Base-by-base conservation (phyloP, 2,888 invertebrate genomes). In the Platypus cylindrus region DNA sequence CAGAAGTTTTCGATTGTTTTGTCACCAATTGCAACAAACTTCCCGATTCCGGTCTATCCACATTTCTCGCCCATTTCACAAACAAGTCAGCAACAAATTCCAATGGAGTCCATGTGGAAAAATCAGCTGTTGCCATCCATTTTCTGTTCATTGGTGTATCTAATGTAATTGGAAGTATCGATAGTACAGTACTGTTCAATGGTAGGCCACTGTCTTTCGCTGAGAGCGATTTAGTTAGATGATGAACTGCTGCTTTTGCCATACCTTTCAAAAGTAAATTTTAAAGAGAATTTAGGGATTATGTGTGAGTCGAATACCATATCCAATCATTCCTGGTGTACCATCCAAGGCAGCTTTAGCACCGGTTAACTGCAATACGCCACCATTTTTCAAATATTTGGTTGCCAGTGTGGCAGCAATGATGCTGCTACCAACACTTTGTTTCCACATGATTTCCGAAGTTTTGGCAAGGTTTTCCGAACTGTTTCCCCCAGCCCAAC, bases 121-220 rank as follows among this genome's bases (percentile, higher is more conserved):
- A 81, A 60, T 98, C 94, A 11, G 89, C 93, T 51, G 75, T 49
- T 0, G 94, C 83, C 97, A 98, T 98, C 83, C 86, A 94, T 64
- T 95, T 94, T 35, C 44, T 15, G 57, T 98, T 98, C 91, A 94
- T 94, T 41, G 94, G 94, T 1, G 97, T 98, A 55, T 98, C 97
- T 38, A 98, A 66, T 12, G 94, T 97, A 1, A 93, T 71, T 1
- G 95, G 95, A 39, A 94, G 65, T 45, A 94, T 87, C 2, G 90
- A 81, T 12, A 84, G 70, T 3, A 84, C 81, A 13, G 79, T 59
- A 4, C 84, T 70, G 42, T 78, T 70, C 1, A 68, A 62, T 3
- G 97, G 95, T 18, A 98, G 65, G 4, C 97, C 97, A 37, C 89
- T 78, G 47, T 79, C 78, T 43, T 78, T 71, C 13, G 66, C 71